A percentile compares a stretch with the other conserved stretches of the same genome.
Conservation (phyloP, 2,113 vertebrate genomes). For the Sciurus niger region DNA sequence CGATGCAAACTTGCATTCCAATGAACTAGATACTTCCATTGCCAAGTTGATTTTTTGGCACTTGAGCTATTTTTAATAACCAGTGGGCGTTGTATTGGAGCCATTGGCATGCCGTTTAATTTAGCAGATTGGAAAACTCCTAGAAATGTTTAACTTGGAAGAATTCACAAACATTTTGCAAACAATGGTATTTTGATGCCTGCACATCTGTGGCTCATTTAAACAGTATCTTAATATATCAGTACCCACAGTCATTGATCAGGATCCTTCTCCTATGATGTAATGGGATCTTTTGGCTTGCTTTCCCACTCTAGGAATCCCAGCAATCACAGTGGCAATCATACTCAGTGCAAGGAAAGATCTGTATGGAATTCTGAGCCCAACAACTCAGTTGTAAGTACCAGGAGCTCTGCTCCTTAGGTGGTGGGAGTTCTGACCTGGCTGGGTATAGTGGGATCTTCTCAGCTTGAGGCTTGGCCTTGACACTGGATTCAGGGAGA, state of each 20-base stretch:
- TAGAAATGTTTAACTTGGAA: conserved; percentile 83
- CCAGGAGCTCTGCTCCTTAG: not conserved
- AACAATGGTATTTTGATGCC: conserved; percentile 86
- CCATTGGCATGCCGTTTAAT: conserved; percentile 72
- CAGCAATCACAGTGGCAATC: conserved; percentile 89
- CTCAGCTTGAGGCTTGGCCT: not conserved
- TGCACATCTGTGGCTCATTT: conserved; percentile 81
- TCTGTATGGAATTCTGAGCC: conserved; percentile 88
- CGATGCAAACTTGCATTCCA: conserved; percentile 56
- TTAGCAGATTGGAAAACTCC: conserved; percentile 86
- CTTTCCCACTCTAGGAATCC: conserved; percentile 90
- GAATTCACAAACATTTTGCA: conserved; percentile 86
- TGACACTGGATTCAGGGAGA: not conserved
- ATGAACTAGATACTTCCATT: conserved; percentile 57
- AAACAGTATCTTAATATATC: conserved; percentile 73
- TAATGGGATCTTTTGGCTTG: conserved; percentile 62
- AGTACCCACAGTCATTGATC: not conserved
- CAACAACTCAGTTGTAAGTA: conserved; percentile 91
- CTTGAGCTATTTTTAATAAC: conserved; percentile 80
- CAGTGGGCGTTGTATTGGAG: conserved; percentile 63
- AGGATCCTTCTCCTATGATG: not conserved
- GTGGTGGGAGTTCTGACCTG: not conserved
- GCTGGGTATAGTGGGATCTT: not conserved
- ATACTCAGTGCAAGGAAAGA: conserved; percentile 90
- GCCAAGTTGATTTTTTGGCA: conserved; percentile 79